Conservation (phyloP, 2,113 vertebrate species). For the Triplophysa rosa region DNA sequence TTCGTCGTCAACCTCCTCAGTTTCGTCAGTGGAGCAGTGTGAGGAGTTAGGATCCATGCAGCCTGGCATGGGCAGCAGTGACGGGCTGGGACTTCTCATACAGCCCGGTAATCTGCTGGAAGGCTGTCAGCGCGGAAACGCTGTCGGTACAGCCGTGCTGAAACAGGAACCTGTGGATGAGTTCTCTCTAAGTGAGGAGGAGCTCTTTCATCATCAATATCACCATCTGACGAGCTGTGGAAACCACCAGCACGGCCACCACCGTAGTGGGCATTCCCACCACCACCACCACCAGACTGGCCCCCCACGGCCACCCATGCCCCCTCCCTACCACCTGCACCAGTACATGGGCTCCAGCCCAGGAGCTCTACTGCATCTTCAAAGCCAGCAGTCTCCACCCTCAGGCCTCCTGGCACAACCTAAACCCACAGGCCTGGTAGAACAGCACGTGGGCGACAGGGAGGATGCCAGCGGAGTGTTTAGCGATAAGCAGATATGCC, state of each 20-base stretch:
- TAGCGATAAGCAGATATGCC: conserved; percentile 85
- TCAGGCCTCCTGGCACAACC: conserved; percentile 70
- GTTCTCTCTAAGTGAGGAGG: conserved; percentile 81
- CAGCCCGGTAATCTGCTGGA: conserved; percentile 63
- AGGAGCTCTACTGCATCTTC: conserved; percentile 73
- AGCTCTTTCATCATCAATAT: conserved; percentile 84
- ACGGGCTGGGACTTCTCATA: conserved; percentile 65
- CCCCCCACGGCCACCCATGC: conserved; percentile 76
- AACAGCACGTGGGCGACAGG: conserved; percentile 65
- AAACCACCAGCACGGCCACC: conserved; percentile 63
- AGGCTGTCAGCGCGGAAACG: conserved; percentile 58
- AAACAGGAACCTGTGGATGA: conserved; percentile 94
- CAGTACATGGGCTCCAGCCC: conserved; percentile 76
- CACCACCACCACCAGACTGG: conserved; percentile 64
- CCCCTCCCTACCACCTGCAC: conserved; percentile 88
- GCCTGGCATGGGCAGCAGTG: conserved; percentile 59
- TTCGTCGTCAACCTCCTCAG: conserved; percentile 67
- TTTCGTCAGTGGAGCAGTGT: conserved; percentile 74
- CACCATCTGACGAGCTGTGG: conserved; percentile 65
- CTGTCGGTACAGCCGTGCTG: conserved; percentile 73
- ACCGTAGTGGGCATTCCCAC: conserved; percentile 31
- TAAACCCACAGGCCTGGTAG: conserved; percentile 68
- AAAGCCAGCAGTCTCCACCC: conserved; percentile 60
- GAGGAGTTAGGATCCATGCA: conserved; percentile 81
- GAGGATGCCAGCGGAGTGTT: conserved; percentile 65